phyloP scores from a whole-genome alignment of 2,888 invertebrate species.

The Perithous albicinctus region DNA sequence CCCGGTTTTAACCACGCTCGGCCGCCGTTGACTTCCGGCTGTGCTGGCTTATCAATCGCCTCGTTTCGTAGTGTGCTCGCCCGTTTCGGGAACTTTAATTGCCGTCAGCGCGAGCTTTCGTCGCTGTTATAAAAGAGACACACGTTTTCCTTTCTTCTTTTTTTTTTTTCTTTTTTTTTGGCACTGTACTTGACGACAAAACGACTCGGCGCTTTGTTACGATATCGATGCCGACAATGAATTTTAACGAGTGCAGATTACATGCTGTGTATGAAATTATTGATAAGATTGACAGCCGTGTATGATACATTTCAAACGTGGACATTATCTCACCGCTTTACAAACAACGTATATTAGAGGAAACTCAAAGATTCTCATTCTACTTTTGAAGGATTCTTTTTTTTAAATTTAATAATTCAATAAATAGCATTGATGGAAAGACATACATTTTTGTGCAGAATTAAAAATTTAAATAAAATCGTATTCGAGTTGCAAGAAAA shows the following conservation, averaged over 20 bases:
- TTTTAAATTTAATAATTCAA: background rate
- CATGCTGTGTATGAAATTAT: conserved; percentile 19
- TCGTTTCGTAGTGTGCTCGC: conserved; percentile 79
- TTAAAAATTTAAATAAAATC: too few relatives aligned
- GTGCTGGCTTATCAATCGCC: conserved; percentile 82
- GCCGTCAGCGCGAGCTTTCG: conserved; percentile 64
- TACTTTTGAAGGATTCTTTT: background rate
- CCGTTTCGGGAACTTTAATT: conserved; percentile 76
- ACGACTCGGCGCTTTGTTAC: conserved; percentile 52
- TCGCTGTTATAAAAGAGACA: conserved; percentile 58
- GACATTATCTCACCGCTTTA: conserved; percentile 33
- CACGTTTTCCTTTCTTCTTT: too few relatives aligned
- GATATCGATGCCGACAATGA: conserved; percentile 18
- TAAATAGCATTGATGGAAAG: background rate
- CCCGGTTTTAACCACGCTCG: conserved; percentile 76
- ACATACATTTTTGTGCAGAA: too few relatives aligned
- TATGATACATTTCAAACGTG: background rate
- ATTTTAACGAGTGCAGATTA: conserved; percentile 42
- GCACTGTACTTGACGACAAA: background rate
- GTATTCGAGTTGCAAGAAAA: too few relatives aligned
- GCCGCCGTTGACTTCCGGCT: conserved; percentile 80
- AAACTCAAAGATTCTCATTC: background rate
- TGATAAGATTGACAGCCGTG: conserved; percentile 37
- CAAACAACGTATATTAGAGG: conserved; percentile 15
- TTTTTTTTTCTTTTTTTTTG: too few relatives aligned